A percentile compares a stretch with the other conserved stretches of the same genome.
Conservation (phyloP, 2,113 vertebrate species). For the Nerophis ophidion region DNA sequence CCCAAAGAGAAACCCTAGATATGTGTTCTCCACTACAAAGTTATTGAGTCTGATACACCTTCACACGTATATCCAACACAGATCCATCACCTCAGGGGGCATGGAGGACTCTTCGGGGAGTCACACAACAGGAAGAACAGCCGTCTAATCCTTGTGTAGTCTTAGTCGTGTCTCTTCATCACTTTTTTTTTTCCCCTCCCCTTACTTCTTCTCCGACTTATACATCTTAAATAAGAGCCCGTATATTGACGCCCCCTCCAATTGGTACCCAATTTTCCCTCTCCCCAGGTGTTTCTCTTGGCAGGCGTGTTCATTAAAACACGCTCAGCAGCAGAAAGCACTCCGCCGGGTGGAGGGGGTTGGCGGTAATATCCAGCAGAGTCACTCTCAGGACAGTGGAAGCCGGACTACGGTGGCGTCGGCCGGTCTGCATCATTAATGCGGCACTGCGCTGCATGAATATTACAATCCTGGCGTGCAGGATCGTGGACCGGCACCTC, state of each 20-base stretch:
- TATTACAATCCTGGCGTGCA: conserved; percentile 36
- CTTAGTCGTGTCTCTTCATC: conserved; percentile 48
- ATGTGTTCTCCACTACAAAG: conserved; percentile 1
- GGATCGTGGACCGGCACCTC: conserved; percentile 34
- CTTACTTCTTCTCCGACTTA: conserved; percentile 23
- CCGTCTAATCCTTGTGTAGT: conserved; percentile 34
- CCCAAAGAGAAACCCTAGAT: conserved; percentile 21
- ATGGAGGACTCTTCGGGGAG: conserved; percentile 29
- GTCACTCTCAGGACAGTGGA: conserved; percentile 28
- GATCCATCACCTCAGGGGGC: conserved; percentile 23
- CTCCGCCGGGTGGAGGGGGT: conserved; percentile 35
- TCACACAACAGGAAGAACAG: conserved; percentile 43
- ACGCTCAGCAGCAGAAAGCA: conserved; percentile 43
- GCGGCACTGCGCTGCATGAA: conserved; percentile 33
- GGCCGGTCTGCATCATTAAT: conserved; percentile 34
- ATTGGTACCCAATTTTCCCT: conserved; percentile 41
- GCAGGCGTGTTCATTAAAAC: conserved; percentile 59
- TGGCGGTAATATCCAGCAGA: conserved; percentile 41
- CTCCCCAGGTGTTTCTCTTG: conserved; percentile 51
- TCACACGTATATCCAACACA: conserved; percentile 14
- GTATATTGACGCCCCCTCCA: conserved; percentile 23
- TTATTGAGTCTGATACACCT: conserved; percentile 13
- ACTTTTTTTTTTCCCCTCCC: conserved; percentile 45
- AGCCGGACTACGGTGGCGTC: conserved; percentile 13
- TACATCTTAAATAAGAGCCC: conserved; percentile 39